A percentile compares a stretch with the other conserved stretches of the same genome.
Conservation (phyloP, 1,140 invertebrate species). For the Frieseomelitta varia region DNA sequence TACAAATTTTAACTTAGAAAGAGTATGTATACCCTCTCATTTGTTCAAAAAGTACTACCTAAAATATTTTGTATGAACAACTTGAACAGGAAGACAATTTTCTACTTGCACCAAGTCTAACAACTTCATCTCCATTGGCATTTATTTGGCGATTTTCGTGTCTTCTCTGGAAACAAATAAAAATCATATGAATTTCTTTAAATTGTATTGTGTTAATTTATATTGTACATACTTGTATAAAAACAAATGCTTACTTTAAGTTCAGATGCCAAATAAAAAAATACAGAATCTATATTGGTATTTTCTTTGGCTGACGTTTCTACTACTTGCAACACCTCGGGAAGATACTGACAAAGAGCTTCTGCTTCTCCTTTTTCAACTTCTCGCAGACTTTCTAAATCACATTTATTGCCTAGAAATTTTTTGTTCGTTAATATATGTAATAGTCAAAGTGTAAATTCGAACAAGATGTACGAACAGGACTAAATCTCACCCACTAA, state of each 20-base stretch:
- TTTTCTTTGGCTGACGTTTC: constrained; percentile 97
- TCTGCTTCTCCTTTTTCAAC: constrained; percentile 93
- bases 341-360: constrained; percentile 91
- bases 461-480: constrained; percentile 15
- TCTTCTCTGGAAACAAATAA: constrained; percentile 83
- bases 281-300: constrained; percentile 95
- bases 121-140: constrained; percentile 83
- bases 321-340: constrained; percentile 91
- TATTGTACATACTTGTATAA: constrained; percentile 1
- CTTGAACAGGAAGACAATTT: constrained; percentile 73
- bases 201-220: neutral
- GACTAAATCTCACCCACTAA: constrained; percentile 88
- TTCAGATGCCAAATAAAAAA: constrained; percentile 93
- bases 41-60: constrained; percentile 7
- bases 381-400: constrained; percentile 90
- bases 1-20: constrained; percentile 30
- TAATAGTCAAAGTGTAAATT: neutral
- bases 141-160: constrained; percentile 85
- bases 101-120: constrained; percentile 82
- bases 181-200: neutral
- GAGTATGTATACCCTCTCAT: neutral
- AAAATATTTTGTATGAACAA: constrained; percentile 72
- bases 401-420: constrained; percentile 91
- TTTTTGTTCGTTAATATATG: neutral
- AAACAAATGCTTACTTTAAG: constrained; percentile 85